These are phyloP conservation scores for Pangasianodon hypophthalmus DNA, from an alignment of 2,113 vertebrate species.

Conservation along the genomic window DNA sequence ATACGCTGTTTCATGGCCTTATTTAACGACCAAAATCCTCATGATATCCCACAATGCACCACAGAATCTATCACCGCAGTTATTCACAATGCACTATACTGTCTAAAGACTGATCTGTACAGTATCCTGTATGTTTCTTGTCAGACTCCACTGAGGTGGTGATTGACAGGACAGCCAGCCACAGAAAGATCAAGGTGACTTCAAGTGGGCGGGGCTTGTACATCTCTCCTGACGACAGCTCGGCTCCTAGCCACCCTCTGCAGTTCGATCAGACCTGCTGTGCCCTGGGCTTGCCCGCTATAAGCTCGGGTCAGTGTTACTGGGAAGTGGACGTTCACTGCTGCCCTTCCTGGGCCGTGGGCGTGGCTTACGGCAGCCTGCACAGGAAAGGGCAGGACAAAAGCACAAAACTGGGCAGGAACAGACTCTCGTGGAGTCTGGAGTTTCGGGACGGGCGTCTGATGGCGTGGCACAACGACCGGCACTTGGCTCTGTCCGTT, in stretches of 20 bases:
- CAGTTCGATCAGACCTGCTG: conserved; percentile 75
- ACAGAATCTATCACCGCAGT: background rate
- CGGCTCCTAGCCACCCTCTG: conserved; percentile 59
- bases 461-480: conserved; percentile 72
- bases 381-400: conserved; percentile 71
- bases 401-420: conserved; percentile 71
- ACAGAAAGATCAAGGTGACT: conserved; percentile 64
- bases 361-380: conserved; percentile 67
- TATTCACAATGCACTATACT: background rate
- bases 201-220: conserved; percentile 58
- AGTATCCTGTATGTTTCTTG: background rate
- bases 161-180: conserved; percentile 68
- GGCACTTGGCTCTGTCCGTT: conserved; percentile 57
- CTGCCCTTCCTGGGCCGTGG: conserved; percentile 72
- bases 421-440: conserved; percentile 75
- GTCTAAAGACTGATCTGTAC: background rate
- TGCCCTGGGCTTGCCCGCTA: conserved; percentile 61
- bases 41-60: background rate
- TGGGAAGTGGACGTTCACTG: conserved; percentile 74
- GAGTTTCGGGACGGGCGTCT: conserved; percentile 65
- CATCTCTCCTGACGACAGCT: conserved; percentile 44
- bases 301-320: conserved; percentile 62
- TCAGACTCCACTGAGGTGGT: conserved; percentile 61
- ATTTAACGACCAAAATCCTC: background rate
- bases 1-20: background rate